Percentiles rank a stretch among this genome's conserved stretches.
Evolutionary conservation across 2,797 vertebrate genomes (phyloP).

Genomic region (Notamacropus eugenii): DNA sequence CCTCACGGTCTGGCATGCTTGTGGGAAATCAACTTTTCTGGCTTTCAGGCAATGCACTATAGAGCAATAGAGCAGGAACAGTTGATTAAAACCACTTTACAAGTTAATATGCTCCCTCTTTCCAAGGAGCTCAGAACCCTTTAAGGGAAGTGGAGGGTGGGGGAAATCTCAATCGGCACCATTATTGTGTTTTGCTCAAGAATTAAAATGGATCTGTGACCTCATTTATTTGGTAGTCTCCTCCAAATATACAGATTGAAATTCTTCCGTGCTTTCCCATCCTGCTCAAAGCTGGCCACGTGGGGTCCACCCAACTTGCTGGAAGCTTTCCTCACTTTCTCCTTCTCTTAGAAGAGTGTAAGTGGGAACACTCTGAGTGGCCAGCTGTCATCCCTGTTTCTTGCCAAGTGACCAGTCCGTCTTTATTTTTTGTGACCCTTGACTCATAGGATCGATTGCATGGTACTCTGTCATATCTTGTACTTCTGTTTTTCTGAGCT

Average conservation of each 20-base stretch:
- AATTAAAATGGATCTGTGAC: background rate
- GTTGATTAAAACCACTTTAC: background rate
- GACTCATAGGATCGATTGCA: background rate
- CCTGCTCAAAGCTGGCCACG: background rate
- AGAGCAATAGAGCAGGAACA: constrained; percentile 9
- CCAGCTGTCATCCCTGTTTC: background rate
- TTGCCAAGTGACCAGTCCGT: background rate
- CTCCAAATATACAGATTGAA: background rate
- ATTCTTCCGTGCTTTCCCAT: background rate
- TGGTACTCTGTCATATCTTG: background rate
- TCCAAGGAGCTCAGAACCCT: background rate
- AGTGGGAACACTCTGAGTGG: background rate
- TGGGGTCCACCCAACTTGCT: background rate
- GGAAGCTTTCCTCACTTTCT: background rate
- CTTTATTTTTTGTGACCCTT: background rate
- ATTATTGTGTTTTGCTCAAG: background rate
- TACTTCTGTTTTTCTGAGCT: background rate
- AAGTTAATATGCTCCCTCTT: background rate
- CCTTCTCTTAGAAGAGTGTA: background rate
- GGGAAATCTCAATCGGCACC: background rate
- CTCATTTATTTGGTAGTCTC: background rate
- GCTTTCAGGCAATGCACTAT: background rate
- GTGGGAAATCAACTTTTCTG: background rate
- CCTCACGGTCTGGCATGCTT: background rate
- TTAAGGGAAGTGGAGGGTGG: background rate